phyloP scores from a whole-genome alignment of 2,888 invertebrate species.

The Heteropelma amictum region DNA sequence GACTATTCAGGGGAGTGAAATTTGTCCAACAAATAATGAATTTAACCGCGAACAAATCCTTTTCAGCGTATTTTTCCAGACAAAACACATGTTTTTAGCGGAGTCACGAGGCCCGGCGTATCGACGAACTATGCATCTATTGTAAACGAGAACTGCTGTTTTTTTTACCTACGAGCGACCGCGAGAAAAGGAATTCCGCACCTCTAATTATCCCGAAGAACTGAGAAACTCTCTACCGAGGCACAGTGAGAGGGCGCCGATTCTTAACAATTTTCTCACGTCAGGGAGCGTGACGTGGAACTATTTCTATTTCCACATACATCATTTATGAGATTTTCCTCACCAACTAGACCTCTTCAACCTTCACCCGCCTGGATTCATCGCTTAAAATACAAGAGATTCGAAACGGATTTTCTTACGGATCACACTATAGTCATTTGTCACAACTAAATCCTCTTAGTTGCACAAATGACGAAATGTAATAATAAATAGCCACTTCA shows the following conservation, averaged over 20 bases:
- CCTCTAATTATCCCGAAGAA: slow-evolving; percentile 58
- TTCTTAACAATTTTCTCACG: slow-evolving; percentile 66
- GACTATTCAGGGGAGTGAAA: slow-evolving; percentile 13
- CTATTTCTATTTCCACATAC: slow-evolving; percentile 46
- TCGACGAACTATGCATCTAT: slow-evolving; percentile 47
- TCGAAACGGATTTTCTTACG: no score
- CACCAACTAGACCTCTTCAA: slow-evolving; percentile 18
- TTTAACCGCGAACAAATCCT: neutral
- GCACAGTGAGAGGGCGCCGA: slow-evolving; percentile 17
- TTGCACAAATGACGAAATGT: no score
- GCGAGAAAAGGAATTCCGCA: slow-evolving; percentile 57
- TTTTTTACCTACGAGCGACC: slow-evolving; percentile 27
- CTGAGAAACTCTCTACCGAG: slow-evolving; percentile 41
- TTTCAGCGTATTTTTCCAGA: neutral
- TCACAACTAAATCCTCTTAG: no score
- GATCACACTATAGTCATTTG: no score
- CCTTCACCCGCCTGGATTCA: slow-evolving; percentile 20
- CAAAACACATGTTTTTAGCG: slow-evolving; percentile 39
- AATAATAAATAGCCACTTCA: no score
- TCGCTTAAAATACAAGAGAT: neutral
- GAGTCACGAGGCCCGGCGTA: slow-evolving; percentile 36
- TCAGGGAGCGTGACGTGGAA: slow-evolving; percentile 60
- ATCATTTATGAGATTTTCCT: neutral
- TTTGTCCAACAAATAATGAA: slow-evolving; percentile 13
- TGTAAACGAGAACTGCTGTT: slow-evolving; percentile 47